Evolutionary conservation across 2,888 invertebrate species (phyloP), one percentile per base, ranked within the genome.

Genomic region (Cancer borealis): DNA sequence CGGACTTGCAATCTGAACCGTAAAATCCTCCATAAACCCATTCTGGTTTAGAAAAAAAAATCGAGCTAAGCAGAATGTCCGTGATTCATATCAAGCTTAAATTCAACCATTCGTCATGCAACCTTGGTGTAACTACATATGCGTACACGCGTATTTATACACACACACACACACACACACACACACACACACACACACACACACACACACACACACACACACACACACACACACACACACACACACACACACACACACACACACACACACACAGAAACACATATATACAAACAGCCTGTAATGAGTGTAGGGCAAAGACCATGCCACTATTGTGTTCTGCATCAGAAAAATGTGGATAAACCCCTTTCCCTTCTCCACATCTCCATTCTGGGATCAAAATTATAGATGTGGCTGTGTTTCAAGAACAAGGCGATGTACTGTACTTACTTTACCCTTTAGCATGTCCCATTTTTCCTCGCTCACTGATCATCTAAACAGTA

Each of bases 161-260:
- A 17, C 10, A 73, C 66, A n/a, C 17, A 17, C 66, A 66, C 66
- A 10, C 17, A 17, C 1, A n/a, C 10, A 17, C 21, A 1, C 2
- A 14, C 21, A 21, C n/a, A 21, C 73, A 4, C 21, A 73, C 73
- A 3, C 17, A 21, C 26, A 14, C 17, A 26, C 21, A 89, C 14
- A 89, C 21, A 45, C 88, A 88, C 49, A 89, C 88, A 46, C 88
- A 26, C 87, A 87, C 87, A 87, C 88, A 10, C 88, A n/a, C 88
- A 88, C 30, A 88, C 88, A 88, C 39, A 3, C 88, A 88, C 88
- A 26, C 30, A 88, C 88, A 88, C 30, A 88, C 26, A 26, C 88
- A 88, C n/a, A 88, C 88, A 88, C 88, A 14, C 30, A 45, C 88
- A 88, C 88, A n/a, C 88, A 88, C 88, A 88, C 88, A 88, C 88